phyloP scores from a whole-genome alignment of 2,113 vertebrate species.

The Hippocampus guttulatus region DNA sequence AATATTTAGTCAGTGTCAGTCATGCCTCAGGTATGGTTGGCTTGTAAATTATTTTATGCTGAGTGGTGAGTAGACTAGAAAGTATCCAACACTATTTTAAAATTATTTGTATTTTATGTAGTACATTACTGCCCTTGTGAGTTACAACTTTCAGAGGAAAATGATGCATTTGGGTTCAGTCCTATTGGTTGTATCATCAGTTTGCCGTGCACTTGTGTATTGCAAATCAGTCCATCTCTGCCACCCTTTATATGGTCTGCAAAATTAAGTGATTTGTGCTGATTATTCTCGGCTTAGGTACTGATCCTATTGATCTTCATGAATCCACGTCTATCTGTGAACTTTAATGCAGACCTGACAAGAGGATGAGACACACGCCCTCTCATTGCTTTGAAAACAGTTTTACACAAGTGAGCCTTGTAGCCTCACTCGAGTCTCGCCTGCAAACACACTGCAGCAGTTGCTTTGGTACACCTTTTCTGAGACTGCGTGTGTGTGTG shows the following conservation, averaged over 20 bases:
- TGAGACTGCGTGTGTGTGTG: background rate
- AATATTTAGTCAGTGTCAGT: too few species aligned
- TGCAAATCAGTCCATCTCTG: background rate
- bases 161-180: background rate
- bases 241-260: background rate
- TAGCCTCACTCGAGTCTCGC: constrained; percentile 15
- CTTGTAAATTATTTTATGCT: too few species aligned
- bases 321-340: constrained; percentile 31
- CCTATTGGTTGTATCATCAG: background rate
- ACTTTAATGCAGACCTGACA: constrained; percentile 41
- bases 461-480: constrained; percentile 2
- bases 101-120: background rate
- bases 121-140: background rate
- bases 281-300: constrained; percentile 27
- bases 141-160: background rate
- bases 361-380: constrained; percentile 26
- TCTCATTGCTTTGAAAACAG: constrained; percentile 21
- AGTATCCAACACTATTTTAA: background rate
- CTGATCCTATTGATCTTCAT: constrained; percentile 12
- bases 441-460: constrained; percentile 8
- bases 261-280: constrained; percentile 7
- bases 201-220: background rate
- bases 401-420: constrained; percentile 15
- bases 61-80: too few species aligned
- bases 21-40: too few species aligned